Evolutionary conservation across 2,113 vertebrate genomes (phyloP).

Genomic region (Acanthisitta chloris): DNA sequence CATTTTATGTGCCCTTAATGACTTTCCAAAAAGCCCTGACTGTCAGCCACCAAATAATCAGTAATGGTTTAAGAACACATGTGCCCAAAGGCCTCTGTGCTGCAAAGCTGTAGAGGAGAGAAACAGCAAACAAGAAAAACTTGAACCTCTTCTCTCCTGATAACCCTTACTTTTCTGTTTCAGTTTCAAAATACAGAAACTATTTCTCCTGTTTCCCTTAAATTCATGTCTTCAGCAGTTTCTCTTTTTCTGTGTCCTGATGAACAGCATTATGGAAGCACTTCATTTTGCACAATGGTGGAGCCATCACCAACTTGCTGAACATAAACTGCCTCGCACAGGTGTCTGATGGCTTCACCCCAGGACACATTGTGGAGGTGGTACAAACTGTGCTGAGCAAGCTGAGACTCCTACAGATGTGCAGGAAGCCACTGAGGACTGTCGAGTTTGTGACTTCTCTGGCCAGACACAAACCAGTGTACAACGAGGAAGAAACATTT

Average conservation of each 20-base stretch:
- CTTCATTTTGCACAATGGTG: constrained; percentile 62
- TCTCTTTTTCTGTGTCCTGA: neutral
- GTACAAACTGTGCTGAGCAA: constrained; percentile 69
- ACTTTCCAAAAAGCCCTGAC: neutral
- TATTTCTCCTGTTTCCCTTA: neutral
- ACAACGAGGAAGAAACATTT: constrained; percentile 79
- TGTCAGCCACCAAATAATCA: neutral
- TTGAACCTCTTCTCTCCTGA: neutral
- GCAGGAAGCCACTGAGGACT: constrained; percentile 66
- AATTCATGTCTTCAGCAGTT: neutral
- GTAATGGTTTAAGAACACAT: neutral
- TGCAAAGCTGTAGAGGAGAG: neutral
- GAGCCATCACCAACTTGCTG: constrained; percentile 50
- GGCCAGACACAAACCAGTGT: constrained; percentile 74
- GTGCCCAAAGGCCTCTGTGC: neutral
- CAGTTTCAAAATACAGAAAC: neutral
- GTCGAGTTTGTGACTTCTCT: constrained; percentile 74
- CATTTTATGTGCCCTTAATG: neutral
- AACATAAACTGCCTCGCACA: constrained; percentile 80
- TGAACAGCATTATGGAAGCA: constrained; percentile 79
- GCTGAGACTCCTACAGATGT: constrained; percentile 69
- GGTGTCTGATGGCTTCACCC: constrained; percentile 83
- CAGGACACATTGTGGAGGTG: constrained; percentile 65
- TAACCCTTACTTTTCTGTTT: neutral
- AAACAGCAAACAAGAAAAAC: neutral